Conservation (phyloP, 2,888 invertebrate genomes). For the Tyria jacobaeae region DNA sequence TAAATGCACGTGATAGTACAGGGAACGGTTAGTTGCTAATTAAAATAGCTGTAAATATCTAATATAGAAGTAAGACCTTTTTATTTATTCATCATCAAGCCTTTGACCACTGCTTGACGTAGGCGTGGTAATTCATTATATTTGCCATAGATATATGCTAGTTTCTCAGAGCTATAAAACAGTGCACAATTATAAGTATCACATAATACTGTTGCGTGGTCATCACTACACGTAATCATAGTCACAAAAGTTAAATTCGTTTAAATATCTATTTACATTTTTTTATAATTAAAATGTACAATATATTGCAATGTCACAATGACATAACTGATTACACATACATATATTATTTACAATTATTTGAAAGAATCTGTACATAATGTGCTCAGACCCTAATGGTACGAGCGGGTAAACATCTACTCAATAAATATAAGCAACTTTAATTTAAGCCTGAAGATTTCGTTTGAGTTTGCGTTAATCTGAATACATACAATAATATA, state of each 20-base stretch:
- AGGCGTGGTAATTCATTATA: neutral
- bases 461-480: neutral
- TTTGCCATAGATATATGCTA: neutral
- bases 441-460: neutral
- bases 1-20: too few species aligned
- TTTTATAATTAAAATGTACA: conserved; percentile 66
- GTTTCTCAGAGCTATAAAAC: conserved; percentile 25
- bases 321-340: conserved; percentile 41
- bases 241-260: conserved; percentile 83
- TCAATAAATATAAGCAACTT: conserved; percentile 2
- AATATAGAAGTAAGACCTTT: too few species aligned
- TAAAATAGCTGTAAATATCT: too few species aligned
- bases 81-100: too few species aligned
- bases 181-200: conserved; percentile 44
- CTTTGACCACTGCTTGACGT: too few species aligned
- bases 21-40: too few species aligned
- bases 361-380: conserved; percentile 40
- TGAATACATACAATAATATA: neutral
- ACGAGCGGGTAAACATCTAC: neutral
- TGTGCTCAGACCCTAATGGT: conserved; percentile 23
- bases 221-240: conserved; percentile 63
- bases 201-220: conserved; percentile 57
- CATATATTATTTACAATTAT: conserved; percentile 57
- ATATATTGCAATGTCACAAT: conserved; percentile 67
- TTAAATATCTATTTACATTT: conserved; percentile 83